Evolutionary conservation across 2,797 vertebrate species (phyloP).

Genomic region (Mus spretus): DNA sequence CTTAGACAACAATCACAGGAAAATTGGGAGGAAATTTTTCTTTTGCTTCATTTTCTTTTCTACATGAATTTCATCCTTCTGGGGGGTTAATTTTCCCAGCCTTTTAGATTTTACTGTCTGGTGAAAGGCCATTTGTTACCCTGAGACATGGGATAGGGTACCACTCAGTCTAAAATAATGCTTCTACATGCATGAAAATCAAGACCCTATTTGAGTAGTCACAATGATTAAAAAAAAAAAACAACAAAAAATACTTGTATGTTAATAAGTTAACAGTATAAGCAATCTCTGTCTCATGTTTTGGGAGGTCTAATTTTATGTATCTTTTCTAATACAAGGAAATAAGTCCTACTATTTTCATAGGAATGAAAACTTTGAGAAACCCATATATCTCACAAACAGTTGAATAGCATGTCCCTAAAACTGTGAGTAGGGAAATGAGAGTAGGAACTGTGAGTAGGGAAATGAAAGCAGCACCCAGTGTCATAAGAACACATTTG

Average conservation of each 20-base stretch:
- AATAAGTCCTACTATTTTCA: not conserved
- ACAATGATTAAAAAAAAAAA: not conserved
- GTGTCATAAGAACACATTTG: not conserved
- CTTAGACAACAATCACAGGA: not conserved
- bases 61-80: not conserved
- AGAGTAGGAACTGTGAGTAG: not conserved
- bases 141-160: not conserved
- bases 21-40: not conserved
- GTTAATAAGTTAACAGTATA: constrained; percentile 17
- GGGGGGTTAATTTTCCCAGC: not conserved
- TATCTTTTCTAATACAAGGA: not conserved
- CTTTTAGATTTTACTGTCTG: not conserved
- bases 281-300: not conserved
- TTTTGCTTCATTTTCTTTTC: not conserved
- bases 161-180: not conserved
- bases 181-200: not conserved
- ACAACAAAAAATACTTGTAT: not conserved
- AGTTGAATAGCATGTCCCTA: not conserved
- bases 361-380: not conserved
- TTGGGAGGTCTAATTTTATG: not conserved
- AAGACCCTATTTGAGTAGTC: not conserved
- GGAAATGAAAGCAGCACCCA: not conserved
- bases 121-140: not conserved
- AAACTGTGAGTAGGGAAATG: not conserved
- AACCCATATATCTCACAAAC: not conserved